phyloP scores from a whole-genome alignment of 2,797 vertebrate genomes.

The Rhinella marina region DNA sequence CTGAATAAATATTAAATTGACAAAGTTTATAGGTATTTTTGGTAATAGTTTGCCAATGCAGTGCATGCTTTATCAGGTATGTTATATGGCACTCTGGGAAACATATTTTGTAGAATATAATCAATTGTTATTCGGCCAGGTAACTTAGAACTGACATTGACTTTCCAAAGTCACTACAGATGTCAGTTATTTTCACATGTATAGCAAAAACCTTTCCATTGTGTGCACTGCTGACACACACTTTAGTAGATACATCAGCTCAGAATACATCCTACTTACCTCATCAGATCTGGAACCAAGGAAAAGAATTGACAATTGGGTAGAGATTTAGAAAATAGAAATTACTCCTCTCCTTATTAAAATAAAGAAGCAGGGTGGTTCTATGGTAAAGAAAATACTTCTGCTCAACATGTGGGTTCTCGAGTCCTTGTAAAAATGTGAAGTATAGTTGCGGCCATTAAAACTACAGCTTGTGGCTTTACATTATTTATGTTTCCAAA shows the following conservation, averaged over 20 bases:
- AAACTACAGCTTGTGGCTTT: no score
- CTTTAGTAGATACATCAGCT: background rate
- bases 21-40: no score
- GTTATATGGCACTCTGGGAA: background rate
- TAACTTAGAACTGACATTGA: background rate
- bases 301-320: slow-evolving; percentile 12
- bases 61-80: no score
- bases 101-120: background rate
- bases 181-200: slow-evolving; percentile 28
- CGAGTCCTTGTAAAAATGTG: no score
- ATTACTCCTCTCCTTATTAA: background rate
- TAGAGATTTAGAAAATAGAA: slow-evolving; percentile 4
- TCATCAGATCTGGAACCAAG: slow-evolving; percentile 24
- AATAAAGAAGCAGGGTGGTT: background rate
- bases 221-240: slow-evolving; percentile 1
- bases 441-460: no score
- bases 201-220: background rate
- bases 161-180: background rate
- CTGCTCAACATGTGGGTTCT: no score
- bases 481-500: no score
- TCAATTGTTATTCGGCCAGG: background rate
- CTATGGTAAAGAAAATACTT: background rate
- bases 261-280: background rate
- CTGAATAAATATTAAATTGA: no score
- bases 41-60: no score